Conservation (phyloP, 2,113 vertebrate genomes). For the Choloepus hoffmanni region DNA sequence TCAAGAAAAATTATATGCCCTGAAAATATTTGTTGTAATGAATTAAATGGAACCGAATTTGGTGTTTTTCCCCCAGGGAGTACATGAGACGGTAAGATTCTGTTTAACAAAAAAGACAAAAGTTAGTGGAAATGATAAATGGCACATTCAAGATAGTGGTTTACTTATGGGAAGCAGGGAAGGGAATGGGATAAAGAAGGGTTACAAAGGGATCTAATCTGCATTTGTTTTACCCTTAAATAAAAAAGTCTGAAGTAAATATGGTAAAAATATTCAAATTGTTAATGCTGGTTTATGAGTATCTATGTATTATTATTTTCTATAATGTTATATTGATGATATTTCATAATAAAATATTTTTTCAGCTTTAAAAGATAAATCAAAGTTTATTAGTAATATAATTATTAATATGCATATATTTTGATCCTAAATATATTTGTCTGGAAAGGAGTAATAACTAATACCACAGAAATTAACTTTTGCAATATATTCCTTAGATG, state of each 20-base stretch:
- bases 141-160: not conserved
- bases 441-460: conserved; percentile 13
- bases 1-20: not conserved
- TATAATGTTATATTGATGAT: not conserved
- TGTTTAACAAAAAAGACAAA: not conserved
- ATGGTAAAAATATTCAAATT: not conserved
- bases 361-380: not conserved
- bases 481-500: not conserved
- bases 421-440: not conserved
- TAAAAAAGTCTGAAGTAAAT: not conserved
- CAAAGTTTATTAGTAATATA: not conserved
- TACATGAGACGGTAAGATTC: not conserved
- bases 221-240: conserved; percentile 18
- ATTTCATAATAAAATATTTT: not conserved
- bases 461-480: not conserved
- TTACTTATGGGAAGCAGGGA: not conserved
- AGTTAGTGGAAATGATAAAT: not conserved
- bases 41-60: conserved; percentile 1
- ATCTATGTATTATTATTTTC: not conserved
- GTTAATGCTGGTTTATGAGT: not conserved
- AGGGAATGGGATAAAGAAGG: not conserved
- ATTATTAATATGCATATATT: conserved; percentile 11
- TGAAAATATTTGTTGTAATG: conserved; percentile 6
- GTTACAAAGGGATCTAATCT: not conserved
- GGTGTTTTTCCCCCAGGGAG: not conserved